phyloP scores from a whole-genome alignment of 2,797 vertebrate genomes.

The Cyclura pinguis region DNA sequence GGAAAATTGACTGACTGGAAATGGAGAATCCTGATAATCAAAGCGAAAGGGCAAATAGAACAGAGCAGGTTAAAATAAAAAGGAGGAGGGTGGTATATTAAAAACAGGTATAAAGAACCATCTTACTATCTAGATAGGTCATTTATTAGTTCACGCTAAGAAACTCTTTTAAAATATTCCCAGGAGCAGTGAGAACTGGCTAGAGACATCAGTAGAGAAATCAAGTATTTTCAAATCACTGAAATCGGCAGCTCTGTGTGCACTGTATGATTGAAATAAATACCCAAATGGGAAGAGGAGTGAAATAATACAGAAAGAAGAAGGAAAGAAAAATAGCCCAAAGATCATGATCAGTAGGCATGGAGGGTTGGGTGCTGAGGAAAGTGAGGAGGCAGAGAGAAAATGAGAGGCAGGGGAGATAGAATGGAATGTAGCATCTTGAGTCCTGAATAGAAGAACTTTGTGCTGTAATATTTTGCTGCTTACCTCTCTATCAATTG shows the following conservation, averaged over 20 bases:
- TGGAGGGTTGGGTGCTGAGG: not conserved
- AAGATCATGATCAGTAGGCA: not conserved
- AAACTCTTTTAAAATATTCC: not conserved
- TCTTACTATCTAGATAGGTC: not conserved
- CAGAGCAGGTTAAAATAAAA: not conserved
- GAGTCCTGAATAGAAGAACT: not conserved
- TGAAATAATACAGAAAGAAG: not conserved
- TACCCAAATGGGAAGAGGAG: not conserved
- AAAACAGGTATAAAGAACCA: not conserved
- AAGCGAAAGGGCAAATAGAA: not conserved
- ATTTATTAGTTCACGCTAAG: not conserved
- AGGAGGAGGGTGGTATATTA: not conserved
- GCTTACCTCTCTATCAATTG: not conserved
- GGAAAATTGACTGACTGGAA: not conserved
- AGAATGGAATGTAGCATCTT: not conserved
- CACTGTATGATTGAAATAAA: not conserved
- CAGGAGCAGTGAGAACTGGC: not conserved
- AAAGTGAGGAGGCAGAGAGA: too few species aligned
- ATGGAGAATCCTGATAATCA: not conserved
- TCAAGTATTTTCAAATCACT: not conserved
- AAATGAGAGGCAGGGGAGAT: not conserved
- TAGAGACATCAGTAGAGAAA: not conserved
- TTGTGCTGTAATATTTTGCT: not conserved
- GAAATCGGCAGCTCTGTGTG: not conserved
- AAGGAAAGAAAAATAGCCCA: not conserved